Evolutionary conservation across 2,113 vertebrate species (phyloP).

Genomic region (Geococcyx californianus): DNA sequence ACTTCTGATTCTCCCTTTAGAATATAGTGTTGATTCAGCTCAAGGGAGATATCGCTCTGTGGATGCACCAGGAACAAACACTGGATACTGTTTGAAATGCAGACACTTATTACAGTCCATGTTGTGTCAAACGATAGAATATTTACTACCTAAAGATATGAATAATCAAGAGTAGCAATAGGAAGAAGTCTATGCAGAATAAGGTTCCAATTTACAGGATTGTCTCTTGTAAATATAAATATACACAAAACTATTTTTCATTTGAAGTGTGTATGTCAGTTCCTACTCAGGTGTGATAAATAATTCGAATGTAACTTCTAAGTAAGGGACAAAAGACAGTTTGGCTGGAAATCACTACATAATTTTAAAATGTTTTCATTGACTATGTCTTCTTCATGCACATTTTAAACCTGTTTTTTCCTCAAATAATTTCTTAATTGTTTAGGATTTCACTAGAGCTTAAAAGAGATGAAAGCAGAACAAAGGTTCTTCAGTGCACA

Average conservation of each 20-base stretch:
- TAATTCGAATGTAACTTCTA: not conserved
- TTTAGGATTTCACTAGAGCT: not conserved
- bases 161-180: not conserved
- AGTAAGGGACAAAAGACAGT: not conserved
- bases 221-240: not conserved
- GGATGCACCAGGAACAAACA: not conserved
- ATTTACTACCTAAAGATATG: not conserved
- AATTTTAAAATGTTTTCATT: not conserved
- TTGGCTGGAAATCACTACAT: not conserved
- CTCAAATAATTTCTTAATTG: not conserved
- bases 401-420: not conserved
- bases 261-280: not conserved
- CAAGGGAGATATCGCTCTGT: not conserved
- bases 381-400: not conserved
- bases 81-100: not conserved
- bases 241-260: not conserved
- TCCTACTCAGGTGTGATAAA: not conserved
- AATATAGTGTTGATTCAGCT: not conserved
- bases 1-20: not conserved
- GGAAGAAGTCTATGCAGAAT: not conserved
- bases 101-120: not conserved
- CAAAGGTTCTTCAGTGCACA: slow-evolving; percentile 21
- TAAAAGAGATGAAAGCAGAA: slow-evolving; percentile 20
- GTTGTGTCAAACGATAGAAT: rapidly evolving
- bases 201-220: not conserved